phyloP scores from a whole-genome alignment of 2,888 invertebrate genomes.

The Synergus umbraculus region DNA sequence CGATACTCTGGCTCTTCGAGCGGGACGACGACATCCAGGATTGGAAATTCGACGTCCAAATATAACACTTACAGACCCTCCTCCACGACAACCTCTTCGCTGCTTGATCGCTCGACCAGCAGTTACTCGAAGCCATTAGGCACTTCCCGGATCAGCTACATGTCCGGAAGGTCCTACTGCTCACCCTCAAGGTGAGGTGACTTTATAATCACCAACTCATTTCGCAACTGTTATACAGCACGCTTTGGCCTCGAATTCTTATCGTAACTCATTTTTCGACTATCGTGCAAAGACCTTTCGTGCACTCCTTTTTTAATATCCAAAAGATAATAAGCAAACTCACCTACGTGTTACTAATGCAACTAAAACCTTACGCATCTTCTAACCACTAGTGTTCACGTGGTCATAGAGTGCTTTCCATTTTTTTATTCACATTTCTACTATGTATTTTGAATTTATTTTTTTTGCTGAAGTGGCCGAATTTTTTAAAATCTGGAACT shows the following conservation, averaged over 20 bases:
- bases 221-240: neutral
- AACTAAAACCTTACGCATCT: neutral
- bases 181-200: constrained; percentile 59
- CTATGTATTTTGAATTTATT: neutral
- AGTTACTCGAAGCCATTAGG: constrained; percentile 56
- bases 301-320: neutral
- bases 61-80: constrained; percentile 63
- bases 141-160: constrained; percentile 43
- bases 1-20: constrained; percentile 66
- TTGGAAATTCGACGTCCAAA: constrained; percentile 61
- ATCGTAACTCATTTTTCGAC: neutral
- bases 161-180: constrained; percentile 54
- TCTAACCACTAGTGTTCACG: too few relatives aligned
- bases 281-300: neutral
- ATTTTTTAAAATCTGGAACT: too few relatives aligned
- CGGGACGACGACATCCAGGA: constrained; percentile 60
- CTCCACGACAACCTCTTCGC: constrained; percentile 48
- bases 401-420: neutral
- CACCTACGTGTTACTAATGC: neutral
- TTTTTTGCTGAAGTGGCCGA: neutral
- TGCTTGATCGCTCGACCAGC: constrained; percentile 60
- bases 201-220: neutral
- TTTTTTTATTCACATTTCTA: neutral
- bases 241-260: neutral
- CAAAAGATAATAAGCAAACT: neutral